A percentile compares a stretch with the other conserved stretches of the same genome.
Evolutionary conservation across 2,113 vertebrate genomes (phyloP).

Genomic region (Chloroceryle aenea): DNA sequence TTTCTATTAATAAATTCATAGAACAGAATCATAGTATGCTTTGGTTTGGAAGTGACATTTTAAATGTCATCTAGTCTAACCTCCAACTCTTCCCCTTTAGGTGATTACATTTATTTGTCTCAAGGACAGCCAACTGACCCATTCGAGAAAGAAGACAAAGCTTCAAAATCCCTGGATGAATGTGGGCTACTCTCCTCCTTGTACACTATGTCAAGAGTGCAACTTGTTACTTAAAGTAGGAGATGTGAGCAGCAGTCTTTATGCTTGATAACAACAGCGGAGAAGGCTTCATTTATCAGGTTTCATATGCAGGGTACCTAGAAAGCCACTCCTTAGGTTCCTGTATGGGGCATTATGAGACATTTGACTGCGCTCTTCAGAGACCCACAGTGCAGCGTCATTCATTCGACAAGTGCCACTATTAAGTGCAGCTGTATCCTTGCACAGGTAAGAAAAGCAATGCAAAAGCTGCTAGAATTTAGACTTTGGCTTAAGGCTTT

Average conservation of each 20-base stretch:
- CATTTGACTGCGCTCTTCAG: not conserved
- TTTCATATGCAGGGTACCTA: not conserved
- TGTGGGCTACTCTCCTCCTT: not conserved
- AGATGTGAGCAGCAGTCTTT: not conserved
- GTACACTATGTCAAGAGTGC: not conserved
- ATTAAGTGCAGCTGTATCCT: not conserved
- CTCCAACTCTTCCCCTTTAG: not conserved
- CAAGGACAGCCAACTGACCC: not conserved
- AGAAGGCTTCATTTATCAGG: not conserved
- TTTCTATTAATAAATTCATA: not conserved
- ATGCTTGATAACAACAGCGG: not conserved
- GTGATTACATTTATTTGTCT: not conserved
- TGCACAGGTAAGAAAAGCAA: not conserved
- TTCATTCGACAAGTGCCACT: not conserved
- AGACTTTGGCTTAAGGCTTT: not conserved
- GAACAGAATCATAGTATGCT: not conserved
- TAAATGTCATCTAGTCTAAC: not conserved
- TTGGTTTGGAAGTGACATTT: not conserved
- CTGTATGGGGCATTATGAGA: not conserved
- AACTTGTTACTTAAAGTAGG: not conserved
- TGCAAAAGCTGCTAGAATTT: not conserved
- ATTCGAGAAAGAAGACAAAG: not conserved
- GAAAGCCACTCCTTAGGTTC: not conserved
- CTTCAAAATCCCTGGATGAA: not conserved
- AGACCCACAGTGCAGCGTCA: not conserved